Evolutionary conservation across 2,113 vertebrate species (phyloP).

Genomic region (Ciconia stormi): DNA sequence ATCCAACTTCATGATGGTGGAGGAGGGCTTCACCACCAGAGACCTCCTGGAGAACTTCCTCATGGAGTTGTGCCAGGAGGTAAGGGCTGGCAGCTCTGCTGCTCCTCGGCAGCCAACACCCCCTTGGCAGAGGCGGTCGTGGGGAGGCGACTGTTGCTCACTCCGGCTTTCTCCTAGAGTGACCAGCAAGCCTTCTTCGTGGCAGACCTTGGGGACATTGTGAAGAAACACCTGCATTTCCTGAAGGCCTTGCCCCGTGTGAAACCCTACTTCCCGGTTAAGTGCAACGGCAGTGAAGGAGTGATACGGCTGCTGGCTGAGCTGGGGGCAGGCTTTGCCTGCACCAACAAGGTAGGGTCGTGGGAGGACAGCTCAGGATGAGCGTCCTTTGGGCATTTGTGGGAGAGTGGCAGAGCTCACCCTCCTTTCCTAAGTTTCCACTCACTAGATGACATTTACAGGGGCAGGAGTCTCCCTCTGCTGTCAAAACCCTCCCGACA

Average conservation of each 20-base stretch:
- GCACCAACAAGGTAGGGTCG: conserved; percentile 75
- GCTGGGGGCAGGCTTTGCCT: conserved; percentile 80
- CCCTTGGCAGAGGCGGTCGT: rapidly evolving
- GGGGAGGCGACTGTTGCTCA: neutral
- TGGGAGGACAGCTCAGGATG: neutral
- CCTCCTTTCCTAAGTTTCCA: neutral
- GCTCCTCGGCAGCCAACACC: neutral
- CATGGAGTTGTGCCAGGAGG: conserved; percentile 61
- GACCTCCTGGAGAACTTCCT: conserved; percentile 78
- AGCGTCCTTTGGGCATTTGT: neutral
- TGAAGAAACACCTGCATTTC: conserved; percentile 77
- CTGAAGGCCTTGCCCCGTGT: conserved; percentile 77
- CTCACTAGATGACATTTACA: neutral
- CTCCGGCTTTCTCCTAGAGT: conserved; percentile 24
- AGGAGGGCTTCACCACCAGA: conserved; percentile 78
- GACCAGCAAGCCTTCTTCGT: conserved; percentile 72
- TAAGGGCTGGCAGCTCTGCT: neutral
- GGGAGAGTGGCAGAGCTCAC: neutral
- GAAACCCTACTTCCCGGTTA: conserved; percentile 74
- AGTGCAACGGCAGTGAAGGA: conserved; percentile 75
- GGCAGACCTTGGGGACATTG: conserved; percentile 77
- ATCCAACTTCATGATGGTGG: conserved; percentile 77
- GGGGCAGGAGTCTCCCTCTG: neutral
- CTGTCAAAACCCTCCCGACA: neutral
- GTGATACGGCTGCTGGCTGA: conserved; percentile 78